Conservation (phyloP, 2,888 invertebrate genomes). For the Zonitis immaculata region DNA sequence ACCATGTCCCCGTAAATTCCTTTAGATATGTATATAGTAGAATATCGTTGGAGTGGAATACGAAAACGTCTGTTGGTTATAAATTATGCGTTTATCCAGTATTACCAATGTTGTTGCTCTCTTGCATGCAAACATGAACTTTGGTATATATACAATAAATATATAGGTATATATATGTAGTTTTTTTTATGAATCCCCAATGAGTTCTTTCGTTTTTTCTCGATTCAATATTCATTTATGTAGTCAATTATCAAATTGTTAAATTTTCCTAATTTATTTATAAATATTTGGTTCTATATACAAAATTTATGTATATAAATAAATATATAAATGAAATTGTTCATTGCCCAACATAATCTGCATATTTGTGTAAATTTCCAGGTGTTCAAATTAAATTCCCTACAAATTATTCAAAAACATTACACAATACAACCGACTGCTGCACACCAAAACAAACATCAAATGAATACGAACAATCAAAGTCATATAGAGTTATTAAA, state of each 20-base stretch:
- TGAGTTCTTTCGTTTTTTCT: too few relatives aligned
- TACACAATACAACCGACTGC: not conserved
- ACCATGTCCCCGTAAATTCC: constrained; percentile 27
- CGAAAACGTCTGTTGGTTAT: constrained; percentile 28
- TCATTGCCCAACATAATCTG: not conserved
- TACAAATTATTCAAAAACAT: not conserved
- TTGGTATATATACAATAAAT: too few relatives aligned
- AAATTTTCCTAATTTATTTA: too few relatives aligned
- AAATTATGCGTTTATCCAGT: constrained; percentile 30
- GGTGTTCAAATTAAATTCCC: not conserved
- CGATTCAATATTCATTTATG: too few relatives aligned
- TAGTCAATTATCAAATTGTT: too few relatives aligned
- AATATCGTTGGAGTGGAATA: constrained; percentile 21
- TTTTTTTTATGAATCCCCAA: too few relatives aligned
- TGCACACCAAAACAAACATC: too few relatives aligned
- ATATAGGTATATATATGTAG: too few relatives aligned
- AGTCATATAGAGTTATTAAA: not conserved
- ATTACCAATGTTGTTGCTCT: constrained; percentile 26
- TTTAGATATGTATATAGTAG: constrained; percentile 27
- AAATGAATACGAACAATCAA: not conserved
- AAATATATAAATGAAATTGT: too few relatives aligned
- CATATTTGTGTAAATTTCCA: not conserved
- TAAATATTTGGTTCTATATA: too few relatives aligned
- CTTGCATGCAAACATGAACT: constrained; percentile 21
- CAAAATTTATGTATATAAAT: not conserved